Evolutionary conservation across 2,797 vertebrate genomes (phyloP), one percentile per base, ranked within the genome.

Genomic region (Oreortyx pictus): DNA sequence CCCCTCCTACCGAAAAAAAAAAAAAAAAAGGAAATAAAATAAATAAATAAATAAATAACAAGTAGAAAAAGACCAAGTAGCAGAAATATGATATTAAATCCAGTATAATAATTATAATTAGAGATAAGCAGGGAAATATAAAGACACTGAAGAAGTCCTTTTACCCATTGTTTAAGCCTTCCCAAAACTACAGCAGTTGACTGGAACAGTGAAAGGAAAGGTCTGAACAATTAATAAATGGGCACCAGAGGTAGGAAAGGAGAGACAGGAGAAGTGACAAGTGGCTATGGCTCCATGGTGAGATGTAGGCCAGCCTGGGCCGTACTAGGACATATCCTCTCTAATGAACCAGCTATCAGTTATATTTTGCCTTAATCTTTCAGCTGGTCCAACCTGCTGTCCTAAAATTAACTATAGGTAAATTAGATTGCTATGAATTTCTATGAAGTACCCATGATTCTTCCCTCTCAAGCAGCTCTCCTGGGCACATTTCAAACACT

Each of bases 261-360:
- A 9, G 14, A 65, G 9, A 13, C 0, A 35, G 59, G 47, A 76
- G 25, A 54, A 75, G 44, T 13, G 14, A 4, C 7, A 16, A 12
- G 18, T 7, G 6, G 10, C 4, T 70, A 37, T 25, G 18, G 47
- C 23, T 27, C 25, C 0, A 0, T 75, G 22, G 22, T n/a, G 31
- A 47, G 31, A 18, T 22, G 6, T 25, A 65, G 31, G 5, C 29
- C 33, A 80, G 11, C 25, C 18, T n/a, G 11, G 31, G 54, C 25
- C 39, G 11, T 37, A 29, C 14, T 22, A 35, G 18, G 14, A 2
- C 20, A 41, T 3, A 9, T 8, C 35, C 4, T 61, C 31, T 37
- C 8, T n/a, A 59, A 62, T 4, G 29, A 64, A 46, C 33, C 27
- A 47, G 19, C 15, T 60, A 3, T 29, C 20, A 23, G 25, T 9